These are phyloP conservation scores for Pterobdella sp. DNA, from an alignment of 2,888 invertebrate species.

Conservation along the genomic window DNA sequence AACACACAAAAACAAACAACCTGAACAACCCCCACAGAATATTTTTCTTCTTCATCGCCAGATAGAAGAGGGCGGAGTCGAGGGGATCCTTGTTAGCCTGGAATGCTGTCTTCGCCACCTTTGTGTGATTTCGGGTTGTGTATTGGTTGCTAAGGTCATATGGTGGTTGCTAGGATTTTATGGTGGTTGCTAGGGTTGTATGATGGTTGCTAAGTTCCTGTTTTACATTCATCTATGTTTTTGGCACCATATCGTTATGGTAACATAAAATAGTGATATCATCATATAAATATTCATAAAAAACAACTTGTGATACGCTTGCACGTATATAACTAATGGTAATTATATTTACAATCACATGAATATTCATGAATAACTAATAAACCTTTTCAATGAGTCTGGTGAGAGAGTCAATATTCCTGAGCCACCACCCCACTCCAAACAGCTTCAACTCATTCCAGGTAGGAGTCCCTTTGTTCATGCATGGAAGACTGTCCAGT, in stretches of 20 bases:
- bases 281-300: too few relatives aligned
- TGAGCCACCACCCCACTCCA: slow-evolving; percentile 92
- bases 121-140: slow-evolving; percentile 3
- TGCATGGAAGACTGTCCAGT: slow-evolving; percentile 67
- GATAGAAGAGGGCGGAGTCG: slow-evolving; percentile 91
- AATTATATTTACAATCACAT: neutral
- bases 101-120: slow-evolving; percentile 83
- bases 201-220: too few relatives aligned
- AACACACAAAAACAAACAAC: slow-evolving; percentile 39
- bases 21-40: slow-evolving; percentile 86
- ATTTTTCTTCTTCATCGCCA: slow-evolving; percentile 96
- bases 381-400: slow-evolving; percentile 72
- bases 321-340: neutral
- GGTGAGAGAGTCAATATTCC: slow-evolving; percentile 71
- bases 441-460: slow-evolving; percentile 86
- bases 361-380: neutral
- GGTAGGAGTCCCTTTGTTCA: slow-evolving; percentile 56
- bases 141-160: too few relatives aligned
- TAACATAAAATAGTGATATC: too few relatives aligned
- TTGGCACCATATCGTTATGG: too few relatives aligned
- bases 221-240: too few relatives aligned
- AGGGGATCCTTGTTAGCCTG: slow-evolving; percentile 85
- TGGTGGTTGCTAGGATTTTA: too few relatives aligned
- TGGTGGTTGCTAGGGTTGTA: too few relatives aligned
- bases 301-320: neutral